These are phyloP conservation scores for Abscondita cerata DNA, from an alignment of 2,888 invertebrate species.

Conservation along the genomic window DNA sequence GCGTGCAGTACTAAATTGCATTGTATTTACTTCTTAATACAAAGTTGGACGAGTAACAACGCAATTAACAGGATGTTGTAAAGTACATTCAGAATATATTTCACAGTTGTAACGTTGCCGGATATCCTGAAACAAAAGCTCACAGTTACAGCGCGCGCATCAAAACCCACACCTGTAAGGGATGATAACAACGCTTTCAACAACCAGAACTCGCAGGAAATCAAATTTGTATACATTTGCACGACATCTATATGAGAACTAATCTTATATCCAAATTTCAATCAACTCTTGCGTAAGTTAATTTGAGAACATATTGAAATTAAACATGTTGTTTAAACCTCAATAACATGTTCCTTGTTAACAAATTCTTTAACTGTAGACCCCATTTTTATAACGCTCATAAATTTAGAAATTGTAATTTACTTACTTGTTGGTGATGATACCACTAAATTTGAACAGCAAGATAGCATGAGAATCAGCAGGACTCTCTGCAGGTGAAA, in stretches of 20 bases:
- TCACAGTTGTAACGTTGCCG: constrained; percentile 34
- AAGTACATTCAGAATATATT: constrained; percentile 39
- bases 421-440: constrained; percentile 29
- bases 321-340: too few species aligned
- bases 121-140: constrained; percentile 36
- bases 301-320: too few species aligned
- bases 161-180: constrained; percentile 23
- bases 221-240: constrained; percentile 35
- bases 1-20: constrained; percentile 46
- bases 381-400: too few species aligned
- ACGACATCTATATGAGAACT: constrained; percentile 25
- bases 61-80: constrained; percentile 51
- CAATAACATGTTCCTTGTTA: too few species aligned
- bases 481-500: constrained; percentile 44
- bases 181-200: constrained; percentile 26
- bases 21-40: constrained; percentile 45
- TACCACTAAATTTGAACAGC: constrained; percentile 33
- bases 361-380: too few species aligned
- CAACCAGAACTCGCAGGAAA: constrained; percentile 29
- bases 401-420: too few species aligned
- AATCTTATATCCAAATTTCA: neutral
- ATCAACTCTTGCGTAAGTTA: too few species aligned
- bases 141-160: constrained; percentile 22
- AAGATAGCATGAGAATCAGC: constrained; percentile 47
- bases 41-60: constrained; percentile 45